Percentiles rank a stretch among this genome's conserved stretches.
phyloP scores from a whole-genome alignment of 2,797 vertebrate genomes.

The Esox masquinongy region DNA sequence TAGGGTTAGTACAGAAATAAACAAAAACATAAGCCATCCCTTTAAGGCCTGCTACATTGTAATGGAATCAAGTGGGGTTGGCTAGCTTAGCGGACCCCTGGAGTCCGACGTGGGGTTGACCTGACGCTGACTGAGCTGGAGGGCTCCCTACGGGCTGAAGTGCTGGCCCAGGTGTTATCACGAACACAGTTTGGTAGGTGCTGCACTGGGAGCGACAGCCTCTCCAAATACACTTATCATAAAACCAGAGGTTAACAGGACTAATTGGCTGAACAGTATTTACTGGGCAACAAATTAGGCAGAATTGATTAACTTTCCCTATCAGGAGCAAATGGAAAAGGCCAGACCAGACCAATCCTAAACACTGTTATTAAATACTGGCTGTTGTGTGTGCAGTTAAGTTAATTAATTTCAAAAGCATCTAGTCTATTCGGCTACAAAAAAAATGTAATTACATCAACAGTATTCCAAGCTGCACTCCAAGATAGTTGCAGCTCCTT shows the following conservation, averaged over 20 bases:
- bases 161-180: constrained; percentile 49
- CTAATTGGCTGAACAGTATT: constrained; percentile 60
- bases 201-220: constrained; percentile 27
- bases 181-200: constrained; percentile 29
- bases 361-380: constrained; percentile 47
- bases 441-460: constrained; percentile 77
- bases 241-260: constrained; percentile 55
- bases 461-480: constrained; percentile 74
- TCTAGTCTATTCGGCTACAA: constrained; percentile 70
- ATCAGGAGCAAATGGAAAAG: constrained; percentile 53
- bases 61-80: constrained; percentile 9
- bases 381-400: constrained; percentile 26
- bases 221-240: constrained; percentile 53
- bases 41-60: not conserved
- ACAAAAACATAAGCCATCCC: not conserved
- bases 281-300: constrained; percentile 64
- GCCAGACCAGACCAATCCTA: constrained; percentile 36
- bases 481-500: constrained; percentile 64
- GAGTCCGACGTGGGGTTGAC: not conserved
- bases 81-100: constrained; percentile 22
- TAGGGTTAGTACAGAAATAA: not conserved
- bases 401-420: constrained; percentile 82
- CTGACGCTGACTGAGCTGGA: not conserved
- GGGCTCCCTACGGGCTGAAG: not conserved
- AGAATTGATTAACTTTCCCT: constrained; percentile 74